phyloP scores from a whole-genome alignment of 1,140 invertebrate species.

The Gonatopus flavifemur region DNA sequence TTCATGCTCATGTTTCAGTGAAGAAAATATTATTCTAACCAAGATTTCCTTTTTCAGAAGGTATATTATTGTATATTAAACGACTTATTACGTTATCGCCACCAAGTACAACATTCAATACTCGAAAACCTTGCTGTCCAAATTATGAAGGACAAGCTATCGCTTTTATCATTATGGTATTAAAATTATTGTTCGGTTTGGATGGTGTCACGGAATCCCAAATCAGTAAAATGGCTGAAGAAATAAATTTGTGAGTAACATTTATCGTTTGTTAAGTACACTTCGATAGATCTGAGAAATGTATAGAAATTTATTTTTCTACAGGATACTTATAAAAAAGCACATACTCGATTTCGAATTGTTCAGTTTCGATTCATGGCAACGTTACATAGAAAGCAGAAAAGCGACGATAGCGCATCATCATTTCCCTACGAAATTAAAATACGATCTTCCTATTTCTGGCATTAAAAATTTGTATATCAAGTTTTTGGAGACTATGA shows the following conservation, averaged over 20 bases:
- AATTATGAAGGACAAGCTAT: slow-evolving; percentile 67
- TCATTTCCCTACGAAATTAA: slow-evolving; percentile 60
- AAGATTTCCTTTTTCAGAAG: slow-evolving; percentile 32
- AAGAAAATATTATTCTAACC: not conserved
- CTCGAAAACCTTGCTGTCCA: slow-evolving; percentile 43
- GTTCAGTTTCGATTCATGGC: slow-evolving; percentile 67
- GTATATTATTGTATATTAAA: slow-evolving; percentile 45
- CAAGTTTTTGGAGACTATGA: slow-evolving; percentile 34
- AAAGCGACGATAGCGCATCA: slow-evolving; percentile 55
- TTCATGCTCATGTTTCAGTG: not conserved
- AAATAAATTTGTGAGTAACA: slow-evolving; percentile 52
- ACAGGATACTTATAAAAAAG: not conserved
- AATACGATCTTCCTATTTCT: slow-evolving; percentile 32
- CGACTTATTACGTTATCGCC: slow-evolving; percentile 49
- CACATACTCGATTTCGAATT: slow-evolving; percentile 45
- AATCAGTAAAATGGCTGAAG: slow-evolving; percentile 59
- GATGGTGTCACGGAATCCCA: slow-evolving; percentile 65
- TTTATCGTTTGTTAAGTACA: not conserved
- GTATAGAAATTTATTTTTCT: not conserved
- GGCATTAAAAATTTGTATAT: slow-evolving; percentile 35
- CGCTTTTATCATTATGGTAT: slow-evolving; percentile 63
- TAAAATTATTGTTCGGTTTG: slow-evolving; percentile 66
- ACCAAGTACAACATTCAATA: slow-evolving; percentile 45
- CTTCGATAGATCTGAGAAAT: no score
- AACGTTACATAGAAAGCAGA: slow-evolving; percentile 64